phyloP scores from a whole-genome alignment of 2,113 vertebrate genomes.

The Calyptomena viridis region DNA sequence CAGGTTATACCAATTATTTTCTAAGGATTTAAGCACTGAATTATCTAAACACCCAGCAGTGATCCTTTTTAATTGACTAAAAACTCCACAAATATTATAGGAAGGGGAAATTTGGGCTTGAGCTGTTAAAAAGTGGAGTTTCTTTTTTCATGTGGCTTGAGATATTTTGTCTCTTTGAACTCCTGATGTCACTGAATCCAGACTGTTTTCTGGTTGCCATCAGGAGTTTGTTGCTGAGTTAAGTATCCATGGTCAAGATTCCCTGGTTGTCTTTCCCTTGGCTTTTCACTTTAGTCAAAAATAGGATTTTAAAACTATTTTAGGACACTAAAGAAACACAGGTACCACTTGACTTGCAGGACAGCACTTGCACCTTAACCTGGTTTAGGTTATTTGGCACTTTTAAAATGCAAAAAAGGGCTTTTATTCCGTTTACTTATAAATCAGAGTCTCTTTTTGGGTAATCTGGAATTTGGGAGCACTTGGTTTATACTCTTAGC shows the following conservation, averaged over 20 bases:
- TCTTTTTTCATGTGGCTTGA: neutral
- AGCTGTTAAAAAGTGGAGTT: neutral
- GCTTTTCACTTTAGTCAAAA: neutral
- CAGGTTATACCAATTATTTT: neutral
- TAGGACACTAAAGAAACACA: neutral
- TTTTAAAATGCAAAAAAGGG: neutral
- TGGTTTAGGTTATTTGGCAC: neutral
- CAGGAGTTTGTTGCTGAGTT: neutral
- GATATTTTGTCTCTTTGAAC: neutral
- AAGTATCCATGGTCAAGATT: neutral
- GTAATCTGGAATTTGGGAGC: neutral
- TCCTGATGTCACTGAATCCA: neutral
- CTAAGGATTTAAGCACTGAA: neutral
- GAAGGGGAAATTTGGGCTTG: neutral
- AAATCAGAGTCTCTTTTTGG: neutral
- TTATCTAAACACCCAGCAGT: neutral
- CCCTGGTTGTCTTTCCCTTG: neutral
- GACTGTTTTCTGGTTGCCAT: neutral
- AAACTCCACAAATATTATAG: neutral
- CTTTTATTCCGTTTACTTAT: neutral
- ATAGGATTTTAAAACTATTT: neutral
- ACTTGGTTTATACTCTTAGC: neutral
- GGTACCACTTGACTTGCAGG: neutral
- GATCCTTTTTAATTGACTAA: neutral
- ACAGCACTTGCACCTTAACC: neutral